A percentile compares a stretch with the other conserved stretches of the same genome.
Evolutionary conservation across 2,888 invertebrate species (phyloP).

Genomic region (Ormyrus labotus): DNA sequence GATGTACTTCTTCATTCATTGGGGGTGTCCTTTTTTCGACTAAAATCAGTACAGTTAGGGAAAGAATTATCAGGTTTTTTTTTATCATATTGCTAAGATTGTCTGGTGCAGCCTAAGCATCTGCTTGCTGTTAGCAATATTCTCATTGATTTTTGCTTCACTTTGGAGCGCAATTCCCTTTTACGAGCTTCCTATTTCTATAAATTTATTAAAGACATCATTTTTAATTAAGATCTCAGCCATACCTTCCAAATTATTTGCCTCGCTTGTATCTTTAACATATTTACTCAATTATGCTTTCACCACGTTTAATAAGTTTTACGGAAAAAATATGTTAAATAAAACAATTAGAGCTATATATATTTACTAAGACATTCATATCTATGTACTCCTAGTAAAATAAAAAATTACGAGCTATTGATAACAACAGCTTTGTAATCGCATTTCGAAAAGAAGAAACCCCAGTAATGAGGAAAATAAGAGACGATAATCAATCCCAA

Average conservation of each 20-base stretch:
- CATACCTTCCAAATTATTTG: no score
- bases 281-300: no score
- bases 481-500: constrained; percentile 35
- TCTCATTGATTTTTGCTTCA: neutral
- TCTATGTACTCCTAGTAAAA: neutral
- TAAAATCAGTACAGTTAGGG: constrained; percentile 53
- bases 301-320: no score
- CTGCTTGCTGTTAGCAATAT: neutral
- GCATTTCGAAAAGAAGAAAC: constrained; percentile 50
- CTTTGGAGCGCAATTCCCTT: neutral
- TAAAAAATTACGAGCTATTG: constrained; percentile 2
- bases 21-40: constrained; percentile 60
- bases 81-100: constrained; percentile 17
- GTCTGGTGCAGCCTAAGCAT: constrained; percentile 4
- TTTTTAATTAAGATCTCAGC: neutral
- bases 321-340: neutral
- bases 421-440: constrained; percentile 11
- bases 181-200: constrained; percentile 3
- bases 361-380: neutral
- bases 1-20: constrained; percentile 69
- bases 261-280: no score
- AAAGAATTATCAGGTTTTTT: constrained; percentile 35
- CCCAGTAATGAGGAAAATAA: constrained; percentile 40
- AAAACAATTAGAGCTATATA: constrained; percentile 6
- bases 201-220: constrained; percentile 11